These are phyloP conservation scores for Varanus salvator DNA, from an alignment of 2,113 vertebrate genomes.

Conservation along the genomic window DNA sequence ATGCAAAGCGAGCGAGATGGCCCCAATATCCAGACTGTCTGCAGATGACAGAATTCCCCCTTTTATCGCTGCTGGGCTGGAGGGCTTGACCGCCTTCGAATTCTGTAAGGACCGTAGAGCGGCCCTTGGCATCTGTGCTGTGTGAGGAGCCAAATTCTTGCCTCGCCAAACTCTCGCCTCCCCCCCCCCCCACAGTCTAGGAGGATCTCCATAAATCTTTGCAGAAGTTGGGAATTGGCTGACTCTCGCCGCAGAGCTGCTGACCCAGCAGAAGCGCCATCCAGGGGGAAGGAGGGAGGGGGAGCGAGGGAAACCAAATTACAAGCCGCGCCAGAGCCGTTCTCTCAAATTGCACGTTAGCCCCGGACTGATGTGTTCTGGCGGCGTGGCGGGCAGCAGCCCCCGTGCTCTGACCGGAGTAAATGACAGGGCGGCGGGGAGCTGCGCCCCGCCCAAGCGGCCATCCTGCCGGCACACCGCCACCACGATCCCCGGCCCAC, in stretches of 20 bases:
- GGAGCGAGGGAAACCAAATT: slow-evolving; percentile 46
- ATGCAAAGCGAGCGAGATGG: too few relatives aligned
- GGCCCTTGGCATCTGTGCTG: neutral
- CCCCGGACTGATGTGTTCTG: neutral
- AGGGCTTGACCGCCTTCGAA: too few relatives aligned
- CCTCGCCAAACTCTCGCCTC: accelerated
- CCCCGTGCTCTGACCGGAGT: slow-evolving; percentile 34
- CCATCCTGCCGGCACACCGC: slow-evolving; percentile 33
- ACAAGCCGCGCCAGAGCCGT: slow-evolving; percentile 45
- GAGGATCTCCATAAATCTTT: neutral
- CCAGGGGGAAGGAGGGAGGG: neutral
- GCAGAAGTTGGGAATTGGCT: neutral
- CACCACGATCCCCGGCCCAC: slow-evolving; percentile 24
- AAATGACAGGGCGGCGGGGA: slow-evolving; percentile 59
- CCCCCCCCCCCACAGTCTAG: neutral
- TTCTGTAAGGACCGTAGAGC: too few relatives aligned
- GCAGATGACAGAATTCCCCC: too few relatives aligned
- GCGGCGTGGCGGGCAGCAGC: neutral
- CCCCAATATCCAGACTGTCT: too few relatives aligned
- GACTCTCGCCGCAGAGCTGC: neutral
- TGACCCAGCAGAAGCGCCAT: slow-evolving; percentile 52
- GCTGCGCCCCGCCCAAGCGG: slow-evolving; percentile 42
- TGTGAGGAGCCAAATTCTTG: neutral
- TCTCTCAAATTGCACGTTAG: slow-evolving; percentile 60
- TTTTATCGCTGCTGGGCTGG: too few relatives aligned